Base-by-base conservation (phyloP, 2,113 vertebrate species). In the Ia io region DNA sequence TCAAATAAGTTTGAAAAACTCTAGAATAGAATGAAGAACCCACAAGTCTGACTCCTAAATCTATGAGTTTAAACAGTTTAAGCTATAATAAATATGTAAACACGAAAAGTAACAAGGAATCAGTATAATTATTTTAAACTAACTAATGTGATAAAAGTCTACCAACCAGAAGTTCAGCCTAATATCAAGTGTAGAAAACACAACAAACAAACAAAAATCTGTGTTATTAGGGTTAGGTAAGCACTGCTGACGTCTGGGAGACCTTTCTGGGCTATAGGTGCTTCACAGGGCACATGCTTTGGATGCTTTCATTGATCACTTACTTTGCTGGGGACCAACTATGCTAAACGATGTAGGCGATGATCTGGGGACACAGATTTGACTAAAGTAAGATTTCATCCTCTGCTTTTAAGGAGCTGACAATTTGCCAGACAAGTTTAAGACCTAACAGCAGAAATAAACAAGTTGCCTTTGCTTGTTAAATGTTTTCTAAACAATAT, bases 401-500 rank as follows among this genome's bases (percentile, higher is more conserved):
- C 35, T 17, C 14, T 67, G 44, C 53, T 76, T 25, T 85, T 14
- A 85, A 91, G 63, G 51, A 79, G 42, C 56, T 96, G 59, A 77
- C 63, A 69, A 97, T 78, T 42, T 95, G 73, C 73, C 70, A 84
- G 69, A 79, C 35, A 86, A 91, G 87, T 86, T 73, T 25, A 84
- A 95, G 61, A 63, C 63, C 42, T 73, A 80, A 88, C 2, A 76
- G 47, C 56, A 95, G 25, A 78, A 86, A 91, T 51, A 83, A 95
- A 49, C 49, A 93, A 53, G 74, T 17, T 59, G 80, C 44, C 56
- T 88, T 49, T 79, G 84, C n/a, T 69, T 71, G 77, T n/a, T 82
- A 77, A 84, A 85, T 82, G 59, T 92, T 95, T 97, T 84, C 69
- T 71, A 95, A 94, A 95, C 70, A 91, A 22, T 76, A 88, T n/a